Evolutionary conservation across 2,797 vertebrate species (phyloP).

Genomic region (Lemur catta): DNA sequence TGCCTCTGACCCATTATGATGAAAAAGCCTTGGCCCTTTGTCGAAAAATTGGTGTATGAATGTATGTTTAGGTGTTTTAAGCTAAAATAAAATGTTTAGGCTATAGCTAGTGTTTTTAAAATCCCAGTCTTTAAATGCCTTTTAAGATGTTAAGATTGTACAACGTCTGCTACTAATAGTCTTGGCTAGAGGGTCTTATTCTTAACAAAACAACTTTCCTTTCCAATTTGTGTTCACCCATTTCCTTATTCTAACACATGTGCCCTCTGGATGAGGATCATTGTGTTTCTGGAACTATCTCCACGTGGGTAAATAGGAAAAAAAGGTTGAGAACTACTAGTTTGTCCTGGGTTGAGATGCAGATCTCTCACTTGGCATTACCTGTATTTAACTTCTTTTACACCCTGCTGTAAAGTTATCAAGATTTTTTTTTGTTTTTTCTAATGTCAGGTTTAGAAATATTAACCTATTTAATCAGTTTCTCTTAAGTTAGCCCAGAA

Average conservation of each 20-base stretch:
- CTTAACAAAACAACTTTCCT: background rate
- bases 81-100: background rate
- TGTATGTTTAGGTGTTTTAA: background rate
- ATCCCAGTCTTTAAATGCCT: background rate
- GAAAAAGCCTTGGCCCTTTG: background rate
- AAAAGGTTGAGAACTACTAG: background rate
- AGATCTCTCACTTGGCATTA: background rate
- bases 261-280: background rate
- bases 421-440: background rate
- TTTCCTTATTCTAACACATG: background rate
- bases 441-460: background rate
- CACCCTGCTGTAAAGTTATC: background rate
- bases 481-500: background rate
- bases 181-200: background rate
- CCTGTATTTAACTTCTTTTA: background rate
- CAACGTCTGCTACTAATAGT: background rate
- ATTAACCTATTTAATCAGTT: background rate
- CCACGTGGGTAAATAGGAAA: too few relatives aligned
- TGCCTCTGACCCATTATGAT: background rate
- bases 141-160: background rate
- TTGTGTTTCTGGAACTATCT: background rate
- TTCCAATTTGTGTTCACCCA: background rate
- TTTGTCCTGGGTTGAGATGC: background rate
- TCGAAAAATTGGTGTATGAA: background rate
- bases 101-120: background rate